These are phyloP conservation scores for Cuculus canorus DNA, from an alignment of 2,797 vertebrate genomes.

Conservation along the genomic window DNA sequence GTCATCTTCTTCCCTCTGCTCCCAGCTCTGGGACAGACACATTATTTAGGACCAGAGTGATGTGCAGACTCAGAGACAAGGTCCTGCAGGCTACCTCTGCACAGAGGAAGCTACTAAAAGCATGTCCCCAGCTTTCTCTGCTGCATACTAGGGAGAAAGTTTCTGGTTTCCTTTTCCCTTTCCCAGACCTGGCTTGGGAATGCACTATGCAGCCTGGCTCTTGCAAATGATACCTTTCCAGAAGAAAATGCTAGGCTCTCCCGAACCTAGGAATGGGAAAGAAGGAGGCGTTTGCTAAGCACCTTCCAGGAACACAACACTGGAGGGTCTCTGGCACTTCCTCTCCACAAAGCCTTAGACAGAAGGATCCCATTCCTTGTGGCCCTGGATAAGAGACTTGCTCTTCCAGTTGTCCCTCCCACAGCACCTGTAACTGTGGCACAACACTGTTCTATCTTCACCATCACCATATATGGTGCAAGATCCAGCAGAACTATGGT, in stretches of 20 bases:
- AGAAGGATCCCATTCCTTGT: not conserved
- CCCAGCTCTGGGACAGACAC: not conserved
- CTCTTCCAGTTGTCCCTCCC: not conserved
- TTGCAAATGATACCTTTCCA: not conserved
- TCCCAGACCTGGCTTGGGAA: not conserved
- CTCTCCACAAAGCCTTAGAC: not conserved
- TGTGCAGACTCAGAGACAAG: not conserved
- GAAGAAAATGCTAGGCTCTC: not conserved
- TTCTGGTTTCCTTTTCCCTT: not conserved
- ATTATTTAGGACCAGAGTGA: not conserved
- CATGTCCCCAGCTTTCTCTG: not conserved
- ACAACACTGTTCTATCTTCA: not conserved
- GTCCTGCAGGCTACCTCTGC: not conserved
- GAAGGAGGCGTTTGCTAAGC: not conserved
- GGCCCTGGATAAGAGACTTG: not conserved
- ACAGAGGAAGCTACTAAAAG: not conserved
- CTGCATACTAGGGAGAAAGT: not conserved
- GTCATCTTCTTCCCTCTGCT: not conserved
- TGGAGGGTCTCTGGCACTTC: not conserved
- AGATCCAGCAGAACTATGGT: not conserved
- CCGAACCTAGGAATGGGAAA: not conserved
- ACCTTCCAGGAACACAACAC: not conserved
- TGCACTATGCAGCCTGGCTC: not conserved
- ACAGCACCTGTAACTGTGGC: not conserved
- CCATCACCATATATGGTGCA: accelerated